phyloP scores from a whole-genome alignment of 2,888 invertebrate species.

The Oxystoma pomonae region DNA sequence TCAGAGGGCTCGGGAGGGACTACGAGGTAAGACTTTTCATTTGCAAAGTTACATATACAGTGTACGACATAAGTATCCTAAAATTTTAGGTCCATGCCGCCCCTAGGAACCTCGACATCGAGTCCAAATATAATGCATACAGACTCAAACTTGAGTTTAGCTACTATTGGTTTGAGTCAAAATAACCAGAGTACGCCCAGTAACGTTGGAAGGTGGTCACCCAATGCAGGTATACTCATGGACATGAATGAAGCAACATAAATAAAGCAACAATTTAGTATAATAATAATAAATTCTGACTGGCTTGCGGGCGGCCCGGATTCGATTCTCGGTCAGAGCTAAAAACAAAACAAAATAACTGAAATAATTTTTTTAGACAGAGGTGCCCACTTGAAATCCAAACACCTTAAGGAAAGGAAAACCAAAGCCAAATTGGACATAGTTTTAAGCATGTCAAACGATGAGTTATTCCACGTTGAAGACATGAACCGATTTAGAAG shows the following conservation, averaged over 20 bases:
- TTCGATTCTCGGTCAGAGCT: too few relatives aligned
- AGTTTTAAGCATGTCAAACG: conserved; percentile 38
- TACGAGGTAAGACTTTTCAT: neutral
- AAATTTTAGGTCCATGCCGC: conserved; percentile 8
- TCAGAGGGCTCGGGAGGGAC: conserved; percentile 1
- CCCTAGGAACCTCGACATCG: conserved; percentile 46
- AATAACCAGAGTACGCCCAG: neutral
- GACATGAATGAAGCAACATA: too few relatives aligned
- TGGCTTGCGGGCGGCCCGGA: too few relatives aligned
- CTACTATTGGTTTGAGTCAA: conserved; percentile 35
- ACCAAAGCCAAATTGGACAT: conserved; percentile 20
- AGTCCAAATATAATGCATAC: conserved; percentile 63
- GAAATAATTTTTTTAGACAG: neutral
- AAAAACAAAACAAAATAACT: too few relatives aligned
- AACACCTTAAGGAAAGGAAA: conserved; percentile 22
- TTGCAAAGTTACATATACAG: too few relatives aligned
- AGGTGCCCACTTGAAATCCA: neutral
- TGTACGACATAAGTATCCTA: too few relatives aligned
- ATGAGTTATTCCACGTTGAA: conserved; percentile 57
- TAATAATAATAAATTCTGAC: neutral
- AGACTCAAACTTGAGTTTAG: conserved; percentile 67
- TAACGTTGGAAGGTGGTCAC: neutral
- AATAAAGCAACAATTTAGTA: neutral
- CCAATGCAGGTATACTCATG: neutral
- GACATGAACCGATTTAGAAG: conserved; percentile 71